Conservation (phyloP, 2,113 vertebrate genomes). For the Vombatus ursinus region DNA sequence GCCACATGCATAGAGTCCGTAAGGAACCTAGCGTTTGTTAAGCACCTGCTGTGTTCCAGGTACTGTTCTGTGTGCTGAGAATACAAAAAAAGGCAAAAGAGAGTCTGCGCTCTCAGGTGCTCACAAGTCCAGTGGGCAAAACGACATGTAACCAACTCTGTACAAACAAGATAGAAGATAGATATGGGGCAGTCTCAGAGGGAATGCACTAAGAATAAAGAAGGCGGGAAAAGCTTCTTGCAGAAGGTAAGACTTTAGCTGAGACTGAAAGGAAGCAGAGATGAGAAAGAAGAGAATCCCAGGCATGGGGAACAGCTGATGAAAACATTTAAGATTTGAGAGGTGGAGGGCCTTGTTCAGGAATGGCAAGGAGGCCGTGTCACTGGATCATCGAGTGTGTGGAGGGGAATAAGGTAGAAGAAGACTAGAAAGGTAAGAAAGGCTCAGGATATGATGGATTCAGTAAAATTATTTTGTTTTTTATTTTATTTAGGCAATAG, state of each 20-base stretch:
- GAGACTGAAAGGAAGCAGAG: not conserved
- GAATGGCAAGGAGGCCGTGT: too few species aligned
- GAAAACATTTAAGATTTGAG: not conserved
- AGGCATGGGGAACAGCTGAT: not conserved
- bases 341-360: not conserved
- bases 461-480: not conserved
- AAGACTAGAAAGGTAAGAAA: not conserved
- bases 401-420: too few species aligned
- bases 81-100: not conserved
- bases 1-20: too few species aligned
- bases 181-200: not conserved
- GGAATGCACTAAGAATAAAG: too few species aligned
- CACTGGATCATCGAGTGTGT: not conserved
- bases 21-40: too few species aligned
- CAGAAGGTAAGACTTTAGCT: too few species aligned
- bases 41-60: not conserved
- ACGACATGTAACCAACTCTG: not conserved
- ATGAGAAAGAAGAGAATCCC: not conserved
- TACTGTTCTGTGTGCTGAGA: not conserved
- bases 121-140: not conserved
- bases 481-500: not conserved
- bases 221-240: not conserved
- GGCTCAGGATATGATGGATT: not conserved
- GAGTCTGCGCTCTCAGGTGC: not conserved
- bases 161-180: too few species aligned